Percentiles rank a stretch among this genome's conserved stretches.
Evolutionary conservation across 2,888 invertebrate genomes (phyloP).

Genomic region (Chymomyza procnemis): DNA sequence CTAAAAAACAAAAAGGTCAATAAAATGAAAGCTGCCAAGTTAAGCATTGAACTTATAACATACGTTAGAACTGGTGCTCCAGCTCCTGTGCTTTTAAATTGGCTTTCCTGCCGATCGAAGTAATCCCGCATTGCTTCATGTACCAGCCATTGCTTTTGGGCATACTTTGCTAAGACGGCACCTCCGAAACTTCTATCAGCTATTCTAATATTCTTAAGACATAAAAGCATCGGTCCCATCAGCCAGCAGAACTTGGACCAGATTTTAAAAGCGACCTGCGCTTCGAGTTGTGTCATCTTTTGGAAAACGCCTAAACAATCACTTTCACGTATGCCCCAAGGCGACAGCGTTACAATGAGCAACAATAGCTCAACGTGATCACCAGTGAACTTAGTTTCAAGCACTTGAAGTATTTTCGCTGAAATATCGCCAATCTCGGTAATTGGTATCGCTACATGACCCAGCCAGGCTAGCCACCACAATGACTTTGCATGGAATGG

Average conservation of each 20-base stretch:
- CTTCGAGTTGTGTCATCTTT: conserved; percentile 72
- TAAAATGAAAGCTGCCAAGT: not conserved
- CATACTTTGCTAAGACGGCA: conserved; percentile 74
- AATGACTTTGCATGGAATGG: conserved; percentile 79
- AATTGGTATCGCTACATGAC: conserved; percentile 80
- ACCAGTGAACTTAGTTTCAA: conserved; percentile 84
- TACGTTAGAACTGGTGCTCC: conserved; percentile 44
- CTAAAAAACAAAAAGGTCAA: conserved; percentile 76
- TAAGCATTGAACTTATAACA: conserved; percentile 22
- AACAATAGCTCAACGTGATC: conserved; percentile 84
- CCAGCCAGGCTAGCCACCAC: conserved; percentile 83
- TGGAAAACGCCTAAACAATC: conserved; percentile 81
- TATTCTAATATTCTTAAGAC: conserved; percentile 75
- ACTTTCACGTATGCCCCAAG: conserved; percentile 88
- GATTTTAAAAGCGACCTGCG: conserved; percentile 73
- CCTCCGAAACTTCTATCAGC: conserved; percentile 75
- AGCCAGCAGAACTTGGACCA: conserved; percentile 79
- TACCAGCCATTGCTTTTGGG: conserved; percentile 71
- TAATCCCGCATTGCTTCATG: conserved; percentile 74
- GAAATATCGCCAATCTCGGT: conserved; percentile 81
- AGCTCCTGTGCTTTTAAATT: conserved; percentile 53
- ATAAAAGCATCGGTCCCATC: conserved; percentile 78
- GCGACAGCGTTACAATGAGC: conserved; percentile 86
- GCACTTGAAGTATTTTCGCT: conserved; percentile 83
- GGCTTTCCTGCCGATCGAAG: conserved; percentile 73